Conservation (phyloP, 2,888 invertebrate species). For the Diplazon laetatorius region DNA sequence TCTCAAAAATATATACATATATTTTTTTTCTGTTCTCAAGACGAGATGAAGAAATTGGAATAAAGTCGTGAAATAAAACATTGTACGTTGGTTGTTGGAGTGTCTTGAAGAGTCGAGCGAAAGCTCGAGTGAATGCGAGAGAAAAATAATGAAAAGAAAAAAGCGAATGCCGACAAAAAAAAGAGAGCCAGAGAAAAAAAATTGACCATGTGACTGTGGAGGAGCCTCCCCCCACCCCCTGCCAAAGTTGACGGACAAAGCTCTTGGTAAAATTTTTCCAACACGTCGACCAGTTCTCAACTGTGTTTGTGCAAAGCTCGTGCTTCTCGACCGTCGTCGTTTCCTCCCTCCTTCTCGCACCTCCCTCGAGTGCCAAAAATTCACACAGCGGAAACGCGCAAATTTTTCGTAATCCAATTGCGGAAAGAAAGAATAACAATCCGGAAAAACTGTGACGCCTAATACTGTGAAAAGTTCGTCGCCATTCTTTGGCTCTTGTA, state of each 20-base stretch:
- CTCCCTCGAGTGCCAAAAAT: neutral
- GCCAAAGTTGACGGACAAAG: conserved; percentile 17
- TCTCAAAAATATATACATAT: conserved; percentile 4
- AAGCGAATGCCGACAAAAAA: neutral
- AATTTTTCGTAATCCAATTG: conserved; percentile 21
- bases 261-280: neutral
- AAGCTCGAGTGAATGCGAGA: conserved; percentile 6
- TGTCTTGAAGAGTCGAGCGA: no score
- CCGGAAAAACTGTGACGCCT: neutral
- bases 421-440: no score
- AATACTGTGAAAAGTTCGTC: conserved; percentile 35
- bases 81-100: conserved; percentile 4
- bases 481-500: conserved; percentile 51
- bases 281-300: neutral
- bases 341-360: no score
- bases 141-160: neutral
- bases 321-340: neutral
- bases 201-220: conserved; percentile 30
- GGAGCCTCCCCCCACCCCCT: no score
- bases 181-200: conserved; percentile 5
- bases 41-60: neutral
- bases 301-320: conserved; percentile 5
- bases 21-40: no score
- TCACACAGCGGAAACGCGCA: neutral
- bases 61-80: conserved; percentile 4